Evolutionary conservation across 2,888 invertebrate species (phyloP), one percentile per base, ranked within the genome.

Genomic region (Terebella lapidaria): DNA sequence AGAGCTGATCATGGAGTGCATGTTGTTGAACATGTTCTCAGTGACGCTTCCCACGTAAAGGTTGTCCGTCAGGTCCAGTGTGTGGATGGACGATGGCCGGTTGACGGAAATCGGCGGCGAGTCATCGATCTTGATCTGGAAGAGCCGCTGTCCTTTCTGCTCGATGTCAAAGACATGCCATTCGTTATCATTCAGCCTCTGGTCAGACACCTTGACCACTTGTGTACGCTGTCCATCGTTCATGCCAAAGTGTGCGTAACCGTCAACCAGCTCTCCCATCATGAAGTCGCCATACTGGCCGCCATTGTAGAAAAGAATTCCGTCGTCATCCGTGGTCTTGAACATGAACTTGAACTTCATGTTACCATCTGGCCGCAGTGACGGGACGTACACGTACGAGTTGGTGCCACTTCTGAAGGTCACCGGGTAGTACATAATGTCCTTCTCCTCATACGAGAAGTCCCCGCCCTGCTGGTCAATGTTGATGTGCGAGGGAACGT

Each of bases 21-120:
- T 61, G 3, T 66, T 62, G 3, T 57, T 60, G 52, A 71, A 71
- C 65, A 74, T 63, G 3, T 59, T 60, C 1, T 65, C 57, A 1
- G 76, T 74, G 25, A 75, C 52, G 1, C 79, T 77, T n/a, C 76
- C 78, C 46, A 74, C 69, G 56, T 71, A 73, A 15, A 74, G 66
- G 3, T 52, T 54, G 2, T 68, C 64, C 4, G 20, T 66, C 62
- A 49, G 73, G 58, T 52, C 62, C 26, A 61, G 47, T 62, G 65
- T 15, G 57, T 68, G n/a, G 2, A 28, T 18, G 47, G 49, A n/a
- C 49, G 10, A 24, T 24, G 18, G 10, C 49, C 10, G 49, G 24
- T 49, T 49, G 10, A 49, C 5, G 18, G 49, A n/a, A 5, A 22
- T 24, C 18, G 22, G 5, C 49, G 5, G 18, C 5, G 5, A 15